Evolutionary conservation across 2,797 vertebrate genomes (phyloP), one percentile per base, ranked within the genome.

Genomic region (Chelon labrosus): DNA sequence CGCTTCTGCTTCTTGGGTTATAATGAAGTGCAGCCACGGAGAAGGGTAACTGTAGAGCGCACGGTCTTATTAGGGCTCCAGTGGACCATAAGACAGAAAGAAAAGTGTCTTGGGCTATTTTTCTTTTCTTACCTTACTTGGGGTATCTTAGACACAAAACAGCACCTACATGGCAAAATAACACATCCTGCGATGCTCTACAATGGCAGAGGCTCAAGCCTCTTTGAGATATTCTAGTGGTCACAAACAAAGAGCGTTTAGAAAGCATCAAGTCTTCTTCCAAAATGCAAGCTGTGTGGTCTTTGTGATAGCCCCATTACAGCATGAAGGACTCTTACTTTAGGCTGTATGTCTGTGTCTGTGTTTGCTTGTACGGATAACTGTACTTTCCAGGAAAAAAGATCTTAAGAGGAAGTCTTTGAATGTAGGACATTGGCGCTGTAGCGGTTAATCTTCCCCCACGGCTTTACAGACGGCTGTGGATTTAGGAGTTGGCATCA

Each of bases 11-110:
- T 93, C 92, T 93, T 85, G 84, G 89, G 70, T 83, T 91, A 91
- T 95, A 96, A 96, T 94, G 92, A 95, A 92, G 87, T 91, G 91
- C 91, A 91, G 90, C 92, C 91, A 94, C 91, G 91, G 91, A 93
- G 91, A 73, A 72, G 81, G 93, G 88, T 93, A 93, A 96, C 94
- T 91, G 92, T 88, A 93, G 94, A 95, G 93, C 80, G 83, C 79
- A 78, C 89, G 89, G 92, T 93, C 93, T 95, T 95, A 95, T 95
- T 95, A 92, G 80, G 79, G 80, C 77, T 83, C 79, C 73, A 80
- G 80, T 84, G 83, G 70, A 89, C 80, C n/a, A 42, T 60, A 65
- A 85, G 80, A 84, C 70, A 73, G 73, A 87, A 85, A 72, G 62
- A 71, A 86, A 71, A 67, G 88, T 89, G 87, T 89, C 82, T 86